Base-by-base conservation (phyloP, 2,888 invertebrate species). In the Tachystola acroxantha region DNA sequence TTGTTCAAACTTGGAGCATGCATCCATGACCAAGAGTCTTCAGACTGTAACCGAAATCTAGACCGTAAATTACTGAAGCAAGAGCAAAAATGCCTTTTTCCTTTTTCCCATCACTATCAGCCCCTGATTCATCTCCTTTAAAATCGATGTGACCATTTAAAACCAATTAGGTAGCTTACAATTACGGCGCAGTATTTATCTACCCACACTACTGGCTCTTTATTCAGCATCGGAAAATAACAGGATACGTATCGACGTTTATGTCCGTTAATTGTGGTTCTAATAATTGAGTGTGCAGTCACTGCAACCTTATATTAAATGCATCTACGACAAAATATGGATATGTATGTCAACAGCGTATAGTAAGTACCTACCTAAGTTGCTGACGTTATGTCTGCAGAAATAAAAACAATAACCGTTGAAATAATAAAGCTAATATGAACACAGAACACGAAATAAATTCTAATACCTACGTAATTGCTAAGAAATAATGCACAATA, bases 121-220 rank as follows among this genome's bases (percentile, higher is more conserved):
- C 36, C 34, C 32, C 43, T 43, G 47, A 48, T 46, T 50, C 46
- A 46, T 39, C 38, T 35, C 37, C 34, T 50, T 47, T 42, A 34
- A 45, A 48, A 50, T 38, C 46, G 41, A 52, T 48, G 43, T 37
- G 34, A 39, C 42, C 48, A 49, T 56, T 60, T 53, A 53, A 50
- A 50, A 49, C 32, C 50, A 52, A 60, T 57, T 53, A 53, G 43
- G 32, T 42, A 36, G 42, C 36, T 47, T 43, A 46, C 47, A 53
- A 54, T 55, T 50, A 47, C 48, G 46, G 43, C 45, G 45, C 39
- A 34, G 42, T 41, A 36, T 42, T 52, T 43, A 50, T 40, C 48
- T 43, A 39, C 50, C 47, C 42, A 48, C 46, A 42, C 29, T 11
- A 20, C 9, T 35, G 10, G 20, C 26, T 22, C 29, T 29, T 39